phyloP scores from a whole-genome alignment of 2,888 invertebrate genomes.

The Pheosia gnoma region DNA sequence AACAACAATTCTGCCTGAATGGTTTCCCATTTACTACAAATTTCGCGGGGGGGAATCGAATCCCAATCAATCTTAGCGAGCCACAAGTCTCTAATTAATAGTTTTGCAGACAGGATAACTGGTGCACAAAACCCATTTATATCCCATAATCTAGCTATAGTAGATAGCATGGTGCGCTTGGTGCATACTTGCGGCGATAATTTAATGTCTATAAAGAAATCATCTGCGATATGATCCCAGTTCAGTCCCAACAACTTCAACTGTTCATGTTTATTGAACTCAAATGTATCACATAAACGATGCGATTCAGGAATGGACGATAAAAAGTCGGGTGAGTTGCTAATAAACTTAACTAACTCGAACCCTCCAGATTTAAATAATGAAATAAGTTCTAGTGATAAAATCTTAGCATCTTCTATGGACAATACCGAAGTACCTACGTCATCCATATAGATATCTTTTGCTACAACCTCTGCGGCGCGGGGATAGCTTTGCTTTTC shows the following conservation, averaged over 20 bases:
- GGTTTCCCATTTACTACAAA: background rate
- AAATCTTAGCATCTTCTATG: background rate
- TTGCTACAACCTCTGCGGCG: background rate
- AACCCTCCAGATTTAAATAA: background rate
- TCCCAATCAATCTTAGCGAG: slow-evolving; percentile 17
- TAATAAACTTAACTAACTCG: background rate
- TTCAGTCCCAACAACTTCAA: background rate
- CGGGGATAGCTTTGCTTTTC: background rate
- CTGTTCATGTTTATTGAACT: background rate
- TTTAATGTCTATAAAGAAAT: background rate
- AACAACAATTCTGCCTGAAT: slow-evolving; percentile 8
- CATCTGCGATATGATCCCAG: background rate
- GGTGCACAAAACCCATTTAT: slow-evolving; percentile 16
- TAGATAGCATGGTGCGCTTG: slow-evolving; percentile 16
- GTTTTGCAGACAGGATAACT: slow-evolving; percentile 13
- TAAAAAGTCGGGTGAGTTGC: background rate
- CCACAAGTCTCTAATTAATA: slow-evolving; percentile 15
- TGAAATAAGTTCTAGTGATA: background rate
- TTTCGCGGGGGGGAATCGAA: slow-evolving; percentile 9
- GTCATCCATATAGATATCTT: background rate
- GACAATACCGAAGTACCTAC: background rate
- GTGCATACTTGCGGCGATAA: background rate
- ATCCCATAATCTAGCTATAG: slow-evolving; percentile 16
- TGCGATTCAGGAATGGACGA: background rate
- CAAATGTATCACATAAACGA: background rate